These are phyloP conservation scores for Agrochola litura DNA, from an alignment of 2,888 invertebrate species.

Conservation along the genomic window DNA sequence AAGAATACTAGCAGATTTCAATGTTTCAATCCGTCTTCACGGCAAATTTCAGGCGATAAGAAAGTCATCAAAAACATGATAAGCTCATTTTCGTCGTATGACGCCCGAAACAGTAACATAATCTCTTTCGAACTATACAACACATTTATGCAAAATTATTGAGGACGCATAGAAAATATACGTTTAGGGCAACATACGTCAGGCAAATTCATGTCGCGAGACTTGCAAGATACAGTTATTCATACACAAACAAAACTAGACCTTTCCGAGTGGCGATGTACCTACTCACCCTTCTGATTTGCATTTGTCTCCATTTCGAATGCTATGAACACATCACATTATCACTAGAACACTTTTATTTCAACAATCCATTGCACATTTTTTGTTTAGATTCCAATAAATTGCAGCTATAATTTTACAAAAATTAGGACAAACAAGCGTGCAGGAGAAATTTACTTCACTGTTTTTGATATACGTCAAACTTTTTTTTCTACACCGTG, in stretches of 20 bases:
- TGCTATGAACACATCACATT: constrained; percentile 82
- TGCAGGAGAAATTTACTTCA: constrained; percentile 70
- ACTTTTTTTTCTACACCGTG: constrained; percentile 59
- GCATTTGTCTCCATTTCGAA: constrained; percentile 87
- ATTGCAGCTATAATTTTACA: constrained; percentile 64
- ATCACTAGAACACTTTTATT: constrained; percentile 77
- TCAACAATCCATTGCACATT: constrained; percentile 63
- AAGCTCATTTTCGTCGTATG: constrained; percentile 62
- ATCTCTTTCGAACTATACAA: constrained; percentile 8
- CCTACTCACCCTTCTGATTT: constrained; percentile 85
- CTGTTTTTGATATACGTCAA: constrained; percentile 76
- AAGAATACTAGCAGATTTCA: constrained; percentile 54
- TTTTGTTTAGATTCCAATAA: constrained; percentile 55
- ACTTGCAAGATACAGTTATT: constrained; percentile 85
- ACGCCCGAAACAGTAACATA: constrained; percentile 62
- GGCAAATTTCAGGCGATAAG: constrained; percentile 66
- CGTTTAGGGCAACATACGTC: constrained; percentile 73
- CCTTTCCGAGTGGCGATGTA: constrained; percentile 72
- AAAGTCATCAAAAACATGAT: constrained; percentile 69
- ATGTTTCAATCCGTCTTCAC: constrained; percentile 54
- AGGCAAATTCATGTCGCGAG: constrained; percentile 81
- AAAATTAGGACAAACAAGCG: constrained; percentile 77
- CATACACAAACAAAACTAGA: constrained; percentile 86
- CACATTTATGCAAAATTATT: constrained; percentile 17
- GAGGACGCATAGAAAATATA: constrained; percentile 49